A percentile compares a stretch with the other conserved stretches of the same genome.
These are phyloP conservation scores for Epirrita christyi DNA, from an alignment of 2,888 invertebrate species.

Conservation along the genomic window DNA sequence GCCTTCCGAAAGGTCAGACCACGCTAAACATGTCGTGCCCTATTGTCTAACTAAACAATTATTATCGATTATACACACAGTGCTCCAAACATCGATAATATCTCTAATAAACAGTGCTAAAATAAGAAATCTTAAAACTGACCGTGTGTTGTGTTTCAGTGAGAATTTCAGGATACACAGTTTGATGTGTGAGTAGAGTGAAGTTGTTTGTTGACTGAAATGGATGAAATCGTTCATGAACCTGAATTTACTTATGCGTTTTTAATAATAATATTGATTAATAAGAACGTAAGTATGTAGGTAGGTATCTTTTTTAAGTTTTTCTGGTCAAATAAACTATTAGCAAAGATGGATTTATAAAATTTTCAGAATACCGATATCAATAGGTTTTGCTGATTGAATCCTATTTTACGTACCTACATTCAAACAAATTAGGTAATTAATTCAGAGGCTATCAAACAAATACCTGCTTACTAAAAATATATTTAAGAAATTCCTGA, in stretches of 20 bases:
- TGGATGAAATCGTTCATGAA: conserved; percentile 3
- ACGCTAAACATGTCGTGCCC: conserved; percentile 62
- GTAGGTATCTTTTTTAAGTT: no score
- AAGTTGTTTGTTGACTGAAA: conserved; percentile 6
- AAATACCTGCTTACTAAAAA: no score
- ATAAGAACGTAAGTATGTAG: no score
- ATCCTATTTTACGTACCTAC: no score
- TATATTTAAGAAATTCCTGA: no score
- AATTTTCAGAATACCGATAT: no score
- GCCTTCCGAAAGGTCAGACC: conserved; percentile 80
- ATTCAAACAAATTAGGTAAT: no score
- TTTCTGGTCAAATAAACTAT: no score
- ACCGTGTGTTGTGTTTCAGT: conserved; percentile 1
- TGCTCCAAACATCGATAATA: neutral
- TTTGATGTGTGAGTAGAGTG: neutral
- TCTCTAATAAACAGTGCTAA: neutral
- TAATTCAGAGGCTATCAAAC: no score
- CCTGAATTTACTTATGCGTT: neutral
- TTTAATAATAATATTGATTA: neutral
- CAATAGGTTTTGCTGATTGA: no score
- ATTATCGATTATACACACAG: conserved; percentile 39
- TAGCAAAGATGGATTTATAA: no score
- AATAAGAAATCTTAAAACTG: neutral
- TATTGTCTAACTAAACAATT: conserved; percentile 52
- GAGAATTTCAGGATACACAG: conserved; percentile 14